Base-by-base conservation (phyloP, 2,888 invertebrate genomes). In the Disparrhopalites patrizii region DNA sequence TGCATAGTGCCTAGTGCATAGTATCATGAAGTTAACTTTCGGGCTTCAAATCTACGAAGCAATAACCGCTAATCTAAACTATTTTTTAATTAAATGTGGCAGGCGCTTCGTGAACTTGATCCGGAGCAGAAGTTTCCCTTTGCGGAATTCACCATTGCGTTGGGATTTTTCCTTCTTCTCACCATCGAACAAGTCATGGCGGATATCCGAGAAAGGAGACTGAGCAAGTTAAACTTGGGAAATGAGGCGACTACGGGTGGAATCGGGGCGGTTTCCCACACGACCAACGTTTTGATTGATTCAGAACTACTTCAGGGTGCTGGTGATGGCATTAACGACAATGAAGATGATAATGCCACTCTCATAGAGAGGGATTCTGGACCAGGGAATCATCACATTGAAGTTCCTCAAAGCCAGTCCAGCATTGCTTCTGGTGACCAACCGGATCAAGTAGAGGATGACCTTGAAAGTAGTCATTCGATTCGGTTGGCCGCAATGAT, bases 101-200 rank as follows among this genome's bases (percentile, higher is more conserved):
- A 73, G 73, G 74, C 74, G 4, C 60, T 74, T 62, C 27, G 66
- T 10, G 3, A 10, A 13, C 56, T 73, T 0, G 72, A 73, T 28
- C 72, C 70, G 15, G 38, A 67, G 7, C 70, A 70, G 51, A 66
- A 56, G 31, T 73, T 73, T 52, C 73, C 71, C 1, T 67, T 72
- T 40, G 69, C 70, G 5, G 70, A 67, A 56, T 68, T 68, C 51
- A 68, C 66, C 2, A 68, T 68, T 36, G 73, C 72, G 27, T 69
- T 74, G 66, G 74, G 74, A 8, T 74, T 74, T 63, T 74, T 74
- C 55, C 23, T 74, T 1, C 66, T 74, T 2, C 55, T 74, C 23
- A 72, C 74, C 3, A 68, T 73, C n/a, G 74, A 74, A 52, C 74
- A 74, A 67, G 73, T 74, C 18, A 72, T 74, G 55, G 66, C 74